Conservation (phyloP, 2,113 vertebrate species). For the Sinocyclocheilus maitianheensis region DNA sequence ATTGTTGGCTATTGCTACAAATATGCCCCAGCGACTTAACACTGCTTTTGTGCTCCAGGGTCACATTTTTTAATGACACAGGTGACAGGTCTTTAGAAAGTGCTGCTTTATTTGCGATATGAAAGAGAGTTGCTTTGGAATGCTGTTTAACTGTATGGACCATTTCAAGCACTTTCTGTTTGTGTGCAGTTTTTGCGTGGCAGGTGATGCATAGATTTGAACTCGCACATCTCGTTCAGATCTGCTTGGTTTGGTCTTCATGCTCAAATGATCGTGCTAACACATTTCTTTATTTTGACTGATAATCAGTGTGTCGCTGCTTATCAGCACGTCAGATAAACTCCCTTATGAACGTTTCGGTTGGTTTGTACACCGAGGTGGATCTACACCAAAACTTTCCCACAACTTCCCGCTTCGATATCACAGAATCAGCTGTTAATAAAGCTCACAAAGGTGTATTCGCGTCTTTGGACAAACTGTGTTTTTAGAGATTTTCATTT, state of each 20-base stretch:
- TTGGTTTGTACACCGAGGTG: background rate
- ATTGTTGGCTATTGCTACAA: no score
- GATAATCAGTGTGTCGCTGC: background rate
- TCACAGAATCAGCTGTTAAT: background rate
- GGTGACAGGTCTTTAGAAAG: background rate
- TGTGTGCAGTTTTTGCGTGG: no score
- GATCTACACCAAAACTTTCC: background rate
- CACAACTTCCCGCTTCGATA: background rate
- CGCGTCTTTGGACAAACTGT: background rate
- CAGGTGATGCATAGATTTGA: background rate
- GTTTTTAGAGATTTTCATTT: background rate
- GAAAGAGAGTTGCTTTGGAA: background rate
- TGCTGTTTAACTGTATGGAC: background rate
- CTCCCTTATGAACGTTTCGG: background rate
- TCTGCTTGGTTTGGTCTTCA: background rate
- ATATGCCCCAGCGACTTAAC: no score
- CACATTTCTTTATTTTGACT: background rate
- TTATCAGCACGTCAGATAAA: background rate
- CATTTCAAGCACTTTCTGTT: background rate
- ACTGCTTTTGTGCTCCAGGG: no score
- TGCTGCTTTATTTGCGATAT: background rate
- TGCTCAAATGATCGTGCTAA: background rate
- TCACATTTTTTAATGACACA: background rate
- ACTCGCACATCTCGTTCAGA: background rate
- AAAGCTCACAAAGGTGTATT: background rate